These are phyloP conservation scores for Epinotia demarniana DNA, from an alignment of 2,888 invertebrate species.

Conservation along the genomic window DNA sequence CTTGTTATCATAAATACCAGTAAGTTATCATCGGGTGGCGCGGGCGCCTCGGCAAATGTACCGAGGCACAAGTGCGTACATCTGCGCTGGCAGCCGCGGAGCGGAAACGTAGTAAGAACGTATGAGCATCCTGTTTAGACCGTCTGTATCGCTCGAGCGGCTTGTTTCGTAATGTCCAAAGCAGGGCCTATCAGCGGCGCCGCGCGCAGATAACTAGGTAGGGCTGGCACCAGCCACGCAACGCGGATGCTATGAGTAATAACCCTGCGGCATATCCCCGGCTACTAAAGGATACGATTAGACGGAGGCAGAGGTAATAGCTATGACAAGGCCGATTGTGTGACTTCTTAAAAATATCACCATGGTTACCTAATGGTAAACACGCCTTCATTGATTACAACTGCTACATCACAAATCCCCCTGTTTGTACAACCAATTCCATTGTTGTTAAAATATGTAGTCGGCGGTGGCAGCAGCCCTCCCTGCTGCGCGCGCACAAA, in stretches of 20 bases:
- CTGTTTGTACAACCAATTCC: not conserved
- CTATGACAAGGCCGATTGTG: not conserved
- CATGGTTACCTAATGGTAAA: not conserved
- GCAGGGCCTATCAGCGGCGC: constrained; percentile 26
- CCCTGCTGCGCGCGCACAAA: constrained; percentile 5
- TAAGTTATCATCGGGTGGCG: constrained; percentile 24
- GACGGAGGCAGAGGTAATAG: too few species aligned
- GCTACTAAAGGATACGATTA: not conserved
- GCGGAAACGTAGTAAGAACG: not conserved
- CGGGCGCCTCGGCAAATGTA: constrained; percentile 25
- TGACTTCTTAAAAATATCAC: not conserved
- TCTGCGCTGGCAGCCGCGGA: not conserved
- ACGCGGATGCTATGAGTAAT: not conserved
- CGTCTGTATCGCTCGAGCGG: not conserved
- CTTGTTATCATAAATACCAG: constrained; percentile 37
- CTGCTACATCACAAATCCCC: not conserved
- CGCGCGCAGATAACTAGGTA: constrained; percentile 20
- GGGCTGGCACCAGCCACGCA: not conserved
- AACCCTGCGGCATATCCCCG: not conserved
- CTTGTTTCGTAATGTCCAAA: constrained; percentile 28
- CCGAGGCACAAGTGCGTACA: constrained; percentile 20
- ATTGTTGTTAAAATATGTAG: not conserved
- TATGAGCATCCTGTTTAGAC: not conserved
- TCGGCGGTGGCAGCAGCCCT: not conserved
- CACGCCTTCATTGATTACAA: not conserved